Conservation (phyloP, 1,140 invertebrate genomes). For the Zaprionus ghesquierei region DNA sequence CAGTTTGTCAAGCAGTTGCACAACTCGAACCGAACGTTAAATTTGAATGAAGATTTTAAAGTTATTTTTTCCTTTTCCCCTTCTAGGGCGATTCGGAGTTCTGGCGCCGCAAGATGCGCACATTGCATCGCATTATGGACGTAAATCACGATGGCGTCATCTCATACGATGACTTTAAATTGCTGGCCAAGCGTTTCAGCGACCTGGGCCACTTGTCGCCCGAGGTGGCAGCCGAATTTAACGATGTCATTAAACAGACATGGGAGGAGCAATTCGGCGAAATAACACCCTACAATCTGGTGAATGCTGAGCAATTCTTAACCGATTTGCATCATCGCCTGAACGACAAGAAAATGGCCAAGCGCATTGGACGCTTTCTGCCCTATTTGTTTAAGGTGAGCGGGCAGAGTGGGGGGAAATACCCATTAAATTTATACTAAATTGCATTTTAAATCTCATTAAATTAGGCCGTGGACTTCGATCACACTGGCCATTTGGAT, state of each 20-base stretch:
- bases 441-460: not conserved
- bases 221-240: slow-evolving; percentile 86
- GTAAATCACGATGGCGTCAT: slow-evolving; percentile 93
- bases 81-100: slow-evolving; percentile 90
- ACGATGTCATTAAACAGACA: slow-evolving; percentile 87
- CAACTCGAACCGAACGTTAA: not conserved
- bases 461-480: slow-evolving; percentile 90
- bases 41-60: not conserved
- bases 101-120: slow-evolving; percentile 94
- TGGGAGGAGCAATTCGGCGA: slow-evolving; percentile 94
- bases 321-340: slow-evolving; percentile 91
- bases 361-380: slow-evolving; percentile 89
- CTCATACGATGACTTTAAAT: slow-evolving; percentile 90
- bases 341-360: slow-evolving; percentile 88
- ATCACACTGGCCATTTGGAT: slow-evolving; percentile 89
- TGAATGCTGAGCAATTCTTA: slow-evolving; percentile 91
- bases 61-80: not conserved
- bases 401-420: not conserved
- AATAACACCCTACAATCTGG: slow-evolving; percentile 90
- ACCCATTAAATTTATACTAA: not conserved
- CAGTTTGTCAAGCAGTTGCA: slow-evolving; percentile 18
- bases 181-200: slow-evolving; percentile 88
- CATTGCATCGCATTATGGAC: slow-evolving; percentile 90
- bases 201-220: slow-evolving; percentile 88
- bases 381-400: slow-evolving; percentile 91